Percentiles rank a stretch among this genome's conserved stretches.
phyloP scores from a whole-genome alignment of 2,888 invertebrate genomes.

The Phaedon cochleariae region DNA sequence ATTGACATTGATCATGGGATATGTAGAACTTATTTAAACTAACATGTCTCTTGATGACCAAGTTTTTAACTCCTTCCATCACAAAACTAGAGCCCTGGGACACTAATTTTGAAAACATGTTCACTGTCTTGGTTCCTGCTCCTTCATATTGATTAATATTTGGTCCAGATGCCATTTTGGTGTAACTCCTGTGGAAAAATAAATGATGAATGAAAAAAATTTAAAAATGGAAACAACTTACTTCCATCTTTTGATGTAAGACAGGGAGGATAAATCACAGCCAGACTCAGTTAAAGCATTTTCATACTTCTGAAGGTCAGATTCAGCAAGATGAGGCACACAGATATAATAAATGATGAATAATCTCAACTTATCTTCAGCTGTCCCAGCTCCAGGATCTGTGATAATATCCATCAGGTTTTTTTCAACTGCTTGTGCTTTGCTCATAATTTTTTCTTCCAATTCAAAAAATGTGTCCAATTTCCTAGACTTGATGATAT shows the following conservation, averaged over 20 bases:
- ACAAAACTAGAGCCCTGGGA: constrained; percentile 98
- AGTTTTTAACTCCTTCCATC: constrained; percentile 99
- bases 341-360: constrained; percentile 94
- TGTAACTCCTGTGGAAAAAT: constrained; percentile 78
- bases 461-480: constrained; percentile 96
- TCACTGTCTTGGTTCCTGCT: constrained; percentile 93
- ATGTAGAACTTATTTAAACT: constrained; percentile 58
- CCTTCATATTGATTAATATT: constrained; percentile 82
- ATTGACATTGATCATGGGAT: constrained; percentile 8
- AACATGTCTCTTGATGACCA: constrained; percentile 97
- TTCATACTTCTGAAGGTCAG: constrained; percentile 85
- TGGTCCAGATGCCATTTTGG: constrained; percentile 76
- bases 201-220: constrained; percentile 35
- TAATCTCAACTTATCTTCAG: constrained; percentile 91
- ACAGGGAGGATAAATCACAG: constrained; percentile 84
- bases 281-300: constrained; percentile 80
- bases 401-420: constrained; percentile 86
- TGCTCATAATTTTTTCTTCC: constrained; percentile 97
- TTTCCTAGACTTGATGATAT: constrained; percentile 86
- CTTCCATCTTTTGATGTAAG: constrained; percentile 95
- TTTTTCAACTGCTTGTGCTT: constrained; percentile 75
- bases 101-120: constrained; percentile 98
- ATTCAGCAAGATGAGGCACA: constrained; percentile 78
- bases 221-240: constrained; percentile 60
- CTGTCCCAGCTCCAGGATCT: constrained; percentile 86